Conservation (phyloP, 2,888 invertebrate genomes). For the Amphipyra berbera region DNA sequence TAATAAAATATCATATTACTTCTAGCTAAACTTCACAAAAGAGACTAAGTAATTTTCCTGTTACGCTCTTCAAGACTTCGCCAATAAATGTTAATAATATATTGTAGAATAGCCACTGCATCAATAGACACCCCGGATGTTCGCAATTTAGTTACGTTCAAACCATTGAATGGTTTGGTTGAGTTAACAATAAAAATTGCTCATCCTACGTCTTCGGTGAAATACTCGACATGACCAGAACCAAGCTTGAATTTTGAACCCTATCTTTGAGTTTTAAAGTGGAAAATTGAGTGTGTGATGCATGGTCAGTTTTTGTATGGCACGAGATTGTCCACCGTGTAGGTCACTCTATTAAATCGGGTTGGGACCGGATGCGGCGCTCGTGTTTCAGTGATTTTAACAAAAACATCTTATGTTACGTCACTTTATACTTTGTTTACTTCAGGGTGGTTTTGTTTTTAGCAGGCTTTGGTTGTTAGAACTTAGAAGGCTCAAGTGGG, state of each 20-base stretch:
- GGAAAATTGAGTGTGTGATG: conserved; percentile 24
- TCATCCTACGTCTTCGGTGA: conserved; percentile 76
- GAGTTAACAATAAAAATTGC: conserved; percentile 88
- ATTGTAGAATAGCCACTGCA: conserved; percentile 73
- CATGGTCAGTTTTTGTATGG: conserved; percentile 61
- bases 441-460: conserved; percentile 64
- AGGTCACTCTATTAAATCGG: conserved; percentile 88
- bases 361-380: conserved; percentile 82
- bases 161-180: conserved; percentile 84
- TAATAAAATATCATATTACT: conserved; percentile 70
- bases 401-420: conserved; percentile 84
- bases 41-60: conserved; percentile 79
- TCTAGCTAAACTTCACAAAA: conserved; percentile 57
- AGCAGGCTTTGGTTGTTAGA: conserved; percentile 11
- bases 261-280: conserved; percentile 20
- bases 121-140: conserved; percentile 88
- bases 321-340: conserved; percentile 78
- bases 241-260: conserved; percentile 42
- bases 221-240: conserved; percentile 32
- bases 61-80: conserved; percentile 74
- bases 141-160: conserved; percentile 87
- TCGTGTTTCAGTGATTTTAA: conserved; percentile 85
- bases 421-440: conserved; percentile 74
- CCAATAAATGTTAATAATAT: conserved; percentile 68
- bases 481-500: not conserved